Evolutionary conservation across 2,888 invertebrate genomes (phyloP).

Genomic region (Drosophila prolongata): DNA sequence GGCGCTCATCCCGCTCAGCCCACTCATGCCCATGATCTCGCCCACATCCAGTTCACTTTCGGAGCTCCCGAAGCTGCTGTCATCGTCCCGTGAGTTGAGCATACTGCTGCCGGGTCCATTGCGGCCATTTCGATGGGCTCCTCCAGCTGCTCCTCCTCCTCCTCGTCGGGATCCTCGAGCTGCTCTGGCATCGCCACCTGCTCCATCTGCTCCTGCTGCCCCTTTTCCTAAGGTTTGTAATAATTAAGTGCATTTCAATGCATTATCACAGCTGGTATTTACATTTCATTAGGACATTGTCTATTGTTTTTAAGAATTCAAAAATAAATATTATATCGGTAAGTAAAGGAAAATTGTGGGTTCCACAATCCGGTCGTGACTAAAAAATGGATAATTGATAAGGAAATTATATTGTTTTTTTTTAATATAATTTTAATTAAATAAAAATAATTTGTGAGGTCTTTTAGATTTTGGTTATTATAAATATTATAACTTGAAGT

Average conservation of each 20-base stretch:
- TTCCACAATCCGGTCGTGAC: too few relatives aligned
- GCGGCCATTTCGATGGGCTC: constrained; percentile 44
- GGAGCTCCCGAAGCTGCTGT: constrained; percentile 83
- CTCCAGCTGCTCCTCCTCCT: constrained; percentile 12
- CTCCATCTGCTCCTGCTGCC: constrained; percentile 11
- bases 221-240: not conserved
- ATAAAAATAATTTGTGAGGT: too few relatives aligned
- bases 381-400: too few relatives aligned
- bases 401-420: too few relatives aligned
- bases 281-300: too few relatives aligned
- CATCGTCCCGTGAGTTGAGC: constrained; percentile 69
- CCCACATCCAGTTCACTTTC: constrained; percentile 83
- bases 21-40: constrained; percentile 72
- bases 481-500: too few relatives aligned
- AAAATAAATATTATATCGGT: too few relatives aligned
- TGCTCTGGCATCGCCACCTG: constrained; percentile 5
- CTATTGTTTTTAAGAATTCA: too few relatives aligned
- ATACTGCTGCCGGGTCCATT: constrained; percentile 48
- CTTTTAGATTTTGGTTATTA: too few relatives aligned
- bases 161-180: constrained; percentile 3
- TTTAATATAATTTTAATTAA: too few relatives aligned
- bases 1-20: constrained; percentile 35
- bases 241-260: not conserved
- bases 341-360: too few relatives aligned
- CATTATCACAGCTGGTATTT: too few relatives aligned